Conservation (phyloP, 2,888 invertebrate species). For the Ephialtes manifestator region DNA sequence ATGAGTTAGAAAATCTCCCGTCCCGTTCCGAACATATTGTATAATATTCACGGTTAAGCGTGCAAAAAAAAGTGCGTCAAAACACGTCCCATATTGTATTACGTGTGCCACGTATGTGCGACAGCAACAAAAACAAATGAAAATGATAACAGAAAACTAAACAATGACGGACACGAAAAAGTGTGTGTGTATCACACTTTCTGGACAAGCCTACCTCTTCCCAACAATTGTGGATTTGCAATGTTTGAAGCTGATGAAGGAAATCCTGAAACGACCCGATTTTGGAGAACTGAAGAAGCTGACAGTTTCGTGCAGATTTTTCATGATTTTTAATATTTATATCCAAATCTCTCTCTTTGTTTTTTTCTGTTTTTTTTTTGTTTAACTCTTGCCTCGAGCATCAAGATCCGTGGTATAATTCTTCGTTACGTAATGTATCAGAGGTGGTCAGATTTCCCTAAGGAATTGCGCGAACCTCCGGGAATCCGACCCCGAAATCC, state of each 20-base stretch:
- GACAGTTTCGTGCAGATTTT: conserved; percentile 30
- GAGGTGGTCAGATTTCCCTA: not conserved
- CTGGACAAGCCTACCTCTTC: conserved; percentile 21
- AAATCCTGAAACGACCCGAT: conserved; percentile 8
- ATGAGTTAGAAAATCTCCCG: conserved; percentile 59
- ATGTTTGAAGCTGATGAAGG: not conserved
- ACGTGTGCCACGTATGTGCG: conserved; percentile 4
- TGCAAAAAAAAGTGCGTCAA: conserved; percentile 11
- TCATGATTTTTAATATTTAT: conserved; percentile 14
- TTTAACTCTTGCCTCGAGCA: not conserved
- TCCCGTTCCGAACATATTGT: conserved; percentile 63
- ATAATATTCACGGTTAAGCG: conserved; percentile 44
- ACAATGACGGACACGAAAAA: not conserved
- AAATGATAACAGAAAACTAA: not conserved
- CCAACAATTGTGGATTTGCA: not conserved
- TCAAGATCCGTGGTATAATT: not conserved
- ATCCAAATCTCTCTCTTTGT: conserved; percentile 2
- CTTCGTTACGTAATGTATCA: not conserved
- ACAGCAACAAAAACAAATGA: conserved; percentile 16
- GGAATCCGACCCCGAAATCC: not conserved
- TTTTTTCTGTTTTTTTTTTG: conserved; percentile 1
- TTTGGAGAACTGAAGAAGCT: not conserved
- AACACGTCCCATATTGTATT: conserved; percentile 19
- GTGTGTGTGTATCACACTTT: not conserved
- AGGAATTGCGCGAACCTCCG: not conserved